phyloP scores from a whole-genome alignment of 2,797 vertebrate genomes.

The Melanotaenia trifasciata region DNA sequence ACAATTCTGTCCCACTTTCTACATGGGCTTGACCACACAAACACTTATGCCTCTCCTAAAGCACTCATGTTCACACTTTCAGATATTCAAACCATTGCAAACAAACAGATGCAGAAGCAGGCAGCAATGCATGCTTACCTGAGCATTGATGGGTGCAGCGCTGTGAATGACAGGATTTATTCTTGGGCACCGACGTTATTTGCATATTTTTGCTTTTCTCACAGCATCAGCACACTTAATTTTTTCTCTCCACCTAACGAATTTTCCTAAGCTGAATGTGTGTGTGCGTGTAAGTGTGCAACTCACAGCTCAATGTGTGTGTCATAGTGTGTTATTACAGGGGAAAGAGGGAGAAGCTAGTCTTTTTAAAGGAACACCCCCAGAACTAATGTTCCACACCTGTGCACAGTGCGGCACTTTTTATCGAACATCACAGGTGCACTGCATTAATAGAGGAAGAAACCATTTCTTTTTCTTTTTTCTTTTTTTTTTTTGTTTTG shows the following conservation, averaged over 20 bases:
- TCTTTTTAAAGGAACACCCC: slow-evolving; percentile 88
- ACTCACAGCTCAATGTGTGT: slow-evolving; percentile 48
- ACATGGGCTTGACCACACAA: slow-evolving; percentile 18
- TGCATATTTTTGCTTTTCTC: slow-evolving; percentile 82
- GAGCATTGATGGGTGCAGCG: slow-evolving; percentile 69
- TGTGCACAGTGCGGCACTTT: slow-evolving; percentile 86
- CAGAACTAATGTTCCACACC: slow-evolving; percentile 91
- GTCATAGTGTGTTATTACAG: slow-evolving; percentile 76
- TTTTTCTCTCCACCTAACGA: slow-evolving; percentile 19
- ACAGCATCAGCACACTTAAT: slow-evolving; percentile 60
- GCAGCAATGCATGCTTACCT: slow-evolving; percentile 54
- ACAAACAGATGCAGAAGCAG: slow-evolving; percentile 24
- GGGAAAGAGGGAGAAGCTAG: slow-evolving; percentile 72
- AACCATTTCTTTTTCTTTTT: slow-evolving; percentile 76
- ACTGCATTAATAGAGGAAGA: slow-evolving; percentile 88
- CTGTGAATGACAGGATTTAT: slow-evolving; percentile 83
- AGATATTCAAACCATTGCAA: slow-evolving; percentile 24
- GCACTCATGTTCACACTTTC: slow-evolving; percentile 24
- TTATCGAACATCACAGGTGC: slow-evolving; percentile 90
- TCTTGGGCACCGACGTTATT: slow-evolving; percentile 80
- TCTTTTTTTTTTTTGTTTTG: slow-evolving; percentile 30
- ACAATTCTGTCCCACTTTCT: slow-evolving; percentile 57
- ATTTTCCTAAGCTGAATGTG: slow-evolving; percentile 36
- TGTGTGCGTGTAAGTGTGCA: slow-evolving; percentile 17
- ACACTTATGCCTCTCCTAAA: slow-evolving; percentile 12